A percentile compares a stretch with the other conserved stretches of the same genome.
These are phyloP conservation scores for Pterostichus niger DNA, from an alignment of 2,888 invertebrate species.

Conservation along the genomic window DNA sequence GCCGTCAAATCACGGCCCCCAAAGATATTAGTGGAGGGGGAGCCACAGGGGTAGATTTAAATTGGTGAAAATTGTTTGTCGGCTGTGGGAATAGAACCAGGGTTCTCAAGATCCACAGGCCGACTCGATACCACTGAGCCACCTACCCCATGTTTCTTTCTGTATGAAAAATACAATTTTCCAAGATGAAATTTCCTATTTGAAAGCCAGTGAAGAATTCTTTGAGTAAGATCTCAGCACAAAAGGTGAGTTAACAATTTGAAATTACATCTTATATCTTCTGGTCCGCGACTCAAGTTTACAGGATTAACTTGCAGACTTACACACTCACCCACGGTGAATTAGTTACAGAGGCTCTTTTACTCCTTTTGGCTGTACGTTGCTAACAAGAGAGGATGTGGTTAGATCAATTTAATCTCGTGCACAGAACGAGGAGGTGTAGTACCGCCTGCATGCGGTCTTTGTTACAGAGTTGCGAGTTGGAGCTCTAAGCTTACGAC, in stretches of 20 bases:
- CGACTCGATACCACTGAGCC: no score
- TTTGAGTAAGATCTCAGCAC: neutral
- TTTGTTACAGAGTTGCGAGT: conserved; percentile 5
- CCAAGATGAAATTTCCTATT: no score
- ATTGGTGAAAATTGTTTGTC: no score
- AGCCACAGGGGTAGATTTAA: no score
- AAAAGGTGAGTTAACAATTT: conserved; percentile 19
- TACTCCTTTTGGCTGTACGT: conserved; percentile 25
- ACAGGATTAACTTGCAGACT: neutral
- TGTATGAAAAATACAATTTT: no score
- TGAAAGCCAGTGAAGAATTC: neutral
- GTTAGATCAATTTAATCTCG: conserved; percentile 38
- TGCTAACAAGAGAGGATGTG: conserved; percentile 10
- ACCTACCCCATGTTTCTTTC: no score
- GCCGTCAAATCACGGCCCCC: no score
- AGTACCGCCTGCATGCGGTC: neutral
- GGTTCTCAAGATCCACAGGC: no score
- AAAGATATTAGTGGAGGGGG: no score
- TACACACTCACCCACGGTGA: conserved; percentile 14
- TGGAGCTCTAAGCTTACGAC: neutral
- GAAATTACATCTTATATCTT: conserved; percentile 31
- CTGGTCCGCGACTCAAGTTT: neutral
- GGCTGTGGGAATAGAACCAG: no score
- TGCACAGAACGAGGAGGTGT: neutral
- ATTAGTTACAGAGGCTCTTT: conserved; percentile 18